Evolutionary conservation across 2,797 vertebrate genomes (phyloP).

Genomic region (Cheirogaleus major): DNA sequence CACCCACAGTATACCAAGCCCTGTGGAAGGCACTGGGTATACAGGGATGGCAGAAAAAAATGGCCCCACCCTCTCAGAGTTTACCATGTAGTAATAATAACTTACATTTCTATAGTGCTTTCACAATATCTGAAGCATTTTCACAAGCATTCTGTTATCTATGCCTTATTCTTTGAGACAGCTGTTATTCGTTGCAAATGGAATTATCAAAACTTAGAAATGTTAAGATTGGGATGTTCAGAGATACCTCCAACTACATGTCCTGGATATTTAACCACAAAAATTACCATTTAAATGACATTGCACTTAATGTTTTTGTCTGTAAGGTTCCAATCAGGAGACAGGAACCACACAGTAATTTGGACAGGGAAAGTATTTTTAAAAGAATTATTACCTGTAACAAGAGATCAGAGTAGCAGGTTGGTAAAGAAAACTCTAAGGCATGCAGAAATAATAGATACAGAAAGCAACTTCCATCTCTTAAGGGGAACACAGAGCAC

Average conservation of each 20-base stretch:
- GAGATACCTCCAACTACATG: neutral
- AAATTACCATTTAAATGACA: constrained; percentile 14
- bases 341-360: neutral
- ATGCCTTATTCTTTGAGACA: neutral
- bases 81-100: neutral
- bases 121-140: neutral
- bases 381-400: neutral
- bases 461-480: neutral
- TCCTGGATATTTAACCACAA: neutral
- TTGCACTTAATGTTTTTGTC: neutral
- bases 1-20: neutral
- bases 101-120: neutral
- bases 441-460: neutral
- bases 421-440: neutral
- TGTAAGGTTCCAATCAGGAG: neutral
- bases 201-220: neutral
- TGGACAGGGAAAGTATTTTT: neutral
- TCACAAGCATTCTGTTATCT: neutral
- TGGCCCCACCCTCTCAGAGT: neutral
- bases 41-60: neutral
- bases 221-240: neutral
- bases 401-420: neutral
- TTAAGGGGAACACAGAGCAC: neutral
- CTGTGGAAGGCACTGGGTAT: neutral
- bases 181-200: neutral